Evolutionary conservation across 2,797 vertebrate genomes (phyloP), one percentile per base, ranked within the genome.

Genomic region (Myotis vivesi): DNA sequence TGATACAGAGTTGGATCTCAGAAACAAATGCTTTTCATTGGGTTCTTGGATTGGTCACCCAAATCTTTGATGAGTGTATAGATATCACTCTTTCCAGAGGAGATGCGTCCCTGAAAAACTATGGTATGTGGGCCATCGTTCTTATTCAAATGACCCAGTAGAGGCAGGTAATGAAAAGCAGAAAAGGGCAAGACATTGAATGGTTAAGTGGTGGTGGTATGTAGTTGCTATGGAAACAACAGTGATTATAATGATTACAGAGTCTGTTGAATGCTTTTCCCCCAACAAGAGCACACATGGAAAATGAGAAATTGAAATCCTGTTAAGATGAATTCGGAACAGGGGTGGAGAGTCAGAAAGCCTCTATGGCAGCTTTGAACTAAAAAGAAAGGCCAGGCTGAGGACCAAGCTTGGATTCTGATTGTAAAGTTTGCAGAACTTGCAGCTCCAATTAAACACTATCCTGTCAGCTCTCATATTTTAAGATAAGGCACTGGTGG

Each of bases 201-300:
- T 84, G 44, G 87, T 83, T 30, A 92, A 77, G 64, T 72, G 28
- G 49, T 68, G 19, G 30, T 53, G 38, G 20, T n/a, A 22, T 23
- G n/a, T 20, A 68, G 86, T 87, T 92, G n/a, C 87, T 75, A 88
- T 80, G 59, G 53, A 92, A 81, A 92, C 83, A 80, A 75, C 5
- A 77, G 15, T 44, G 68, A 94, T 85, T 84, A 41, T 66, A 84
- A 71, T 90, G 69, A 76, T 89, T 87, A 46, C 10, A 28, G 49
- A 38, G 13, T 87, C 38, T 53, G 33, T 53, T 81, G 23, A 36
- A 80, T 95, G 33, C 89, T 87, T 71, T 69, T 17, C 8, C 12
- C 23, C 33, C 9, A 9, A 62, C 33, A 89, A 87, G 17, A 71
- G 28, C 49, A 64, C 44, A 85, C 68, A 77, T 3, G 64, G 68